Evolutionary conservation across 1,140 invertebrate genomes (phyloP), one percentile per base, ranked within the genome.

Genomic region (Laodelphax striatellus): DNA sequence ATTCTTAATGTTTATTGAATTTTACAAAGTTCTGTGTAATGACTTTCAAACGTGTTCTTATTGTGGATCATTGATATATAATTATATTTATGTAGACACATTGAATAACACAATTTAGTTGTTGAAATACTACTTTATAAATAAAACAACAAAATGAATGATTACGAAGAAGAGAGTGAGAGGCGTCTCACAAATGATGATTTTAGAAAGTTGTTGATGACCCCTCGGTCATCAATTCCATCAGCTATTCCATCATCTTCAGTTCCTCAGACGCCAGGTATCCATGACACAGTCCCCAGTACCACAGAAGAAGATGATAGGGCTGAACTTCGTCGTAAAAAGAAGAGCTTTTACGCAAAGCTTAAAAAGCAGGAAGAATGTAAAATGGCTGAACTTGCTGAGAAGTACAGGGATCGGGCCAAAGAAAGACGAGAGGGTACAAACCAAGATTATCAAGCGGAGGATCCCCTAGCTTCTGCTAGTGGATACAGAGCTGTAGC

Each of bases 301-400:
- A 52, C 59, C 10, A 19, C 46, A 52, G 59, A 64, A 68, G 72
- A 70, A 70, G 82, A 79, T 75, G 84, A 82, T 67, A 79, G 80
- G 68, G 81, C 81, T 65, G 86, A 89, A 67, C 70, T 86, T 5
- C 77, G 88, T 22, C 77, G 86, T n/a, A 90, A 90, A 64, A 90
- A 90, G 68, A 91, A 91, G 62, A 88, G 91, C 63, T 96, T 89
- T 70, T 97, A 97, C 79, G 93, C 93, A 0, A 92, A 92, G 57
- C 74, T 97, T 6, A 95, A 96, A 64, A 94, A 94, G 70, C 91
- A 95, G 69, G 94, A 98, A 72, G 94, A 97, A 68, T 92, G 93
- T 69, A 92, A 94, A 72, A 83, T 97, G 75, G 92, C 92, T 19
- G 94, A 98, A 71, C 71, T 98, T n/a, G 91, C 93, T 0, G 87